Evolutionary conservation across 2,113 vertebrate species (phyloP), one percentile per base, ranked within the genome.

Genomic region (Camelus dromedarius): DNA sequence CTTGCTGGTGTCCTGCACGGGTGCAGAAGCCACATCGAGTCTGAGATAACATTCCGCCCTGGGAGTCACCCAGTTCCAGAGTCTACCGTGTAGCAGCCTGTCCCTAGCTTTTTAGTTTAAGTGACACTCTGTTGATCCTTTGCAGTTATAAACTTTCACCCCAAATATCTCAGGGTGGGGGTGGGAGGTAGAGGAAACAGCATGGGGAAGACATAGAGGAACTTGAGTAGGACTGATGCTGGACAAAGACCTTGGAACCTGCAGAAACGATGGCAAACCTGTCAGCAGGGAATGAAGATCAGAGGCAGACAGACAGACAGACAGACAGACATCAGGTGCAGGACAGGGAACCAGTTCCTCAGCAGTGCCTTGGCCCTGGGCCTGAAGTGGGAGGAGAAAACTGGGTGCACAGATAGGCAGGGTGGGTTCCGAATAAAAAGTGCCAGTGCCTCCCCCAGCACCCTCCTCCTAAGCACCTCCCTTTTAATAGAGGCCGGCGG

Each of bases 321-420:
- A 73, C 19, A 35, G 26, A 42, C 19, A n/a, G 8, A 46, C 38
- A 11, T 5, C 50, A 89, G 77, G 93, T 28, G 1, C 38, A 8
- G 24, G n/a, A 60, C 73, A 60, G 58, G 80, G 90, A 83, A 82
- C 93, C 92, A 56, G 64, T 20, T 80, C 76, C 76, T 80, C 7
- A 0, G 87, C 91, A 69, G 2, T 75, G 85, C 91, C 70, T 89
- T 95, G 95, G 91, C 67, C 20, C 52, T 28, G 30, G 19, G 89
- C 72, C 91, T 42, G 30, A 6, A 96, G 96, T 97, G 98, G 98
- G 97, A 95, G 98, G 98, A 89, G 97, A 95, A 32, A 97, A 32
- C 50, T 0, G 0, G 60, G 75, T 11, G 72, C 76, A 32, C 11
- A 30, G 66, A 77, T 64, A 42, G 15, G 93, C 95, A 48, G 50